Percentiles rank a stretch among this genome's conserved stretches.
Conservation (phyloP, 2,797 vertebrate genomes). For the Tokudaia muenninki region DNA sequence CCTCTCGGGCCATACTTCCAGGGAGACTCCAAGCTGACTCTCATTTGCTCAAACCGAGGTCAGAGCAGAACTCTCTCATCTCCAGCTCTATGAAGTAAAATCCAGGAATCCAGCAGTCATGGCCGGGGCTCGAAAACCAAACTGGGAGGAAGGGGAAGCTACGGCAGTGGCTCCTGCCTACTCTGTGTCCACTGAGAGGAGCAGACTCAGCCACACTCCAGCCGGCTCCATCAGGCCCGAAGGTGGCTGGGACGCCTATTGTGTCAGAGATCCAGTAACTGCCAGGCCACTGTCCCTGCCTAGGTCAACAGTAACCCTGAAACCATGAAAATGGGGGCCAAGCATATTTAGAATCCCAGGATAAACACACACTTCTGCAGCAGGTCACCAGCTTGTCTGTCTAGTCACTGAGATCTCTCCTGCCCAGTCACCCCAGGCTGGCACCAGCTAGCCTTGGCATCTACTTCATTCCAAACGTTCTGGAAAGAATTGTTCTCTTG, state of each 20-base stretch:
- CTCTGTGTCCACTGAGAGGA: neutral
- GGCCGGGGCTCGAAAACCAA: neutral
- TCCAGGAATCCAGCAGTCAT: neutral
- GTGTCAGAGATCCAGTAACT: accelerated
- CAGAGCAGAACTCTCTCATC: neutral
- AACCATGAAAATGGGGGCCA: neutral
- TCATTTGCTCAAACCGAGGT: neutral
- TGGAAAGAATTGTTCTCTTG: neutral
- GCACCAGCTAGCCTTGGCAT: neutral
- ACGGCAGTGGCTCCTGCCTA: accelerated
- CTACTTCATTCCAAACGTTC: neutral
- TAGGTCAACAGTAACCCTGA: neutral
- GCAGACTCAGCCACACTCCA: neutral
- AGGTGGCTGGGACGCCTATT: neutral
- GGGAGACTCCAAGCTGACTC: neutral
- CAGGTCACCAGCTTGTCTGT: neutral
- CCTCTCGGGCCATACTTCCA: neutral
- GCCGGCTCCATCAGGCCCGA: neutral
- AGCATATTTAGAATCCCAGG: neutral
- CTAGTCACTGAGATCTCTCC: neutral
- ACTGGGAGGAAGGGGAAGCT: accelerated
- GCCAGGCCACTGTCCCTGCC: neutral
- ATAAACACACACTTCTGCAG: neutral
- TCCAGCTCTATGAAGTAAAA: neutral
- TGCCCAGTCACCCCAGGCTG: neutral